Evolutionary conservation across 2,888 invertebrate genomes (phyloP).

Genomic region (Maniola hyperantus): DNA sequence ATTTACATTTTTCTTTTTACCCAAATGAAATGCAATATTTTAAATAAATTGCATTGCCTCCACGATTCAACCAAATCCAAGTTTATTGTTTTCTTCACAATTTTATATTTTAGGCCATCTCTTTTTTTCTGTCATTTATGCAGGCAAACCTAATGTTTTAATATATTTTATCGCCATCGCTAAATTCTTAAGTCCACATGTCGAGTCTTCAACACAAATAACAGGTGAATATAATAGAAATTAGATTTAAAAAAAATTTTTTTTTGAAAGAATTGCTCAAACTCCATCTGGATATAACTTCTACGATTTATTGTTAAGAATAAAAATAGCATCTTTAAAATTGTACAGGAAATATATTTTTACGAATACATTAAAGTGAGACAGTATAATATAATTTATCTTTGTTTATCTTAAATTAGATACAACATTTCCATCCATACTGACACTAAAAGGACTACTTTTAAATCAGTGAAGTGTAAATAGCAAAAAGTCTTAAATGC

Average conservation of each 20-base stretch:
- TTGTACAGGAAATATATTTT: constrained; percentile 31
- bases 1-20: background rate
- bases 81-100: background rate
- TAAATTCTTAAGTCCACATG: background rate
- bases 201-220: constrained; percentile 16
- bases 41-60: background rate
- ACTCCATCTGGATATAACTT: constrained; percentile 29
- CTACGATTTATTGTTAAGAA: constrained; percentile 30
- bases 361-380: constrained; percentile 29
- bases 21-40: background rate
- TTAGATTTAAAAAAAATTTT: constrained; percentile 21
- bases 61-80: constrained; percentile 6
- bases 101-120: constrained; percentile 1
- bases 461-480: constrained; percentile 18
- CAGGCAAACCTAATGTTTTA: background rate
- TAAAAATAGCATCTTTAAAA: constrained; percentile 37
- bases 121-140: background rate
- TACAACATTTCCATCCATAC: constrained; percentile 39
- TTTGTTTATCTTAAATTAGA: constrained; percentile 33
- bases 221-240: too few species aligned
- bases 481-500: constrained; percentile 37
- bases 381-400: constrained; percentile 26
- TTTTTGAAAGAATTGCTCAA: constrained; percentile 26
- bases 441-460: constrained; percentile 43
- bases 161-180: background rate